phyloP scores from a whole-genome alignment of 2,797 vertebrate species.

The Falco novaeseelandiae region DNA sequence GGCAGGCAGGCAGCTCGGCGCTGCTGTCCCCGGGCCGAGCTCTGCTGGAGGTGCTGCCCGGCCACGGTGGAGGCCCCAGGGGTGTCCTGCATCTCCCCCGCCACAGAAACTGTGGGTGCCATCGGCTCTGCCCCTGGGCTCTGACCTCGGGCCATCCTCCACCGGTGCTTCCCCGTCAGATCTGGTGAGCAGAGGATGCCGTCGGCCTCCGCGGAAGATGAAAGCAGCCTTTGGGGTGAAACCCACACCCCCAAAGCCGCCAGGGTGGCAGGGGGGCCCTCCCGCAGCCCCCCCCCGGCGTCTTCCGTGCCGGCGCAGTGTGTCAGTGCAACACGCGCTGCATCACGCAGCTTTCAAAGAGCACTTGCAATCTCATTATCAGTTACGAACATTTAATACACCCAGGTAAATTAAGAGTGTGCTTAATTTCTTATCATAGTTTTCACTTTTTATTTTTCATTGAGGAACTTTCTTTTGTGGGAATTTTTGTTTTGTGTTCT shows the following conservation, averaged over 20 bases:
- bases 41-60: accelerated
- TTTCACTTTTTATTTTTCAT: neutral
- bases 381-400: neutral
- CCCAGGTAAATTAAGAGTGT: neutral
- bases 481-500: neutral
- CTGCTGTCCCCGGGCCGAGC: neutral
- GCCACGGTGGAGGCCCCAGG: neutral
- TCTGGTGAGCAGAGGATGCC: neutral
- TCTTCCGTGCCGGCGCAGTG: neutral
- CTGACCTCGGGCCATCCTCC: neutral
- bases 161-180: no score
- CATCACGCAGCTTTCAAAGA: neutral
- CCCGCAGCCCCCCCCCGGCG: neutral
- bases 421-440: neutral
- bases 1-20: neutral
- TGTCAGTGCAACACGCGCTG: neutral
- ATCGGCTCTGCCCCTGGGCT: neutral
- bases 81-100: accelerated
- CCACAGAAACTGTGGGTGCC: accelerated
- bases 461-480: neutral
- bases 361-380: neutral
- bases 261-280: neutral
- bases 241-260: neutral
- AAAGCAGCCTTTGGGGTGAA: neutral
- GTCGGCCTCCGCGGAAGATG: neutral